These are phyloP conservation scores for Cirrhinus molitorella DNA, from an alignment of 2,797 vertebrate species.

Conservation along the genomic window DNA sequence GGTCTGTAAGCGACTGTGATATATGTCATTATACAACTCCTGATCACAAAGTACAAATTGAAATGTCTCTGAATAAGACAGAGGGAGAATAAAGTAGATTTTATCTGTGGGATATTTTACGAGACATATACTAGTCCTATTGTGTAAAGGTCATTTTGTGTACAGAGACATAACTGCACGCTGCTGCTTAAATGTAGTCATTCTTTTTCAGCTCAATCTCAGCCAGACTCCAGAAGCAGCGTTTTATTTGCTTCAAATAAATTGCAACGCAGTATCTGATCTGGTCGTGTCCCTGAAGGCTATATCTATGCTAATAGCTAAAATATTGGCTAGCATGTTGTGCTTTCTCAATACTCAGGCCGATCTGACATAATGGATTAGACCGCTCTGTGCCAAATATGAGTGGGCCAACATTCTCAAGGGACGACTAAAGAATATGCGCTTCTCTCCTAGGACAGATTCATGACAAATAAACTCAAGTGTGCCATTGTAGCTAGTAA, in stretches of 20 bases:
- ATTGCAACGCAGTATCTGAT: constrained; percentile 48
- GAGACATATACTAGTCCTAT: constrained; percentile 45
- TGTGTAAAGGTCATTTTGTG: constrained; percentile 36
- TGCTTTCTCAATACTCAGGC: constrained; percentile 35
- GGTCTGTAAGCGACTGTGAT: constrained; percentile 1
- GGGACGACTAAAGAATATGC: constrained; percentile 15
- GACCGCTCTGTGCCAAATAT: constrained; percentile 33
- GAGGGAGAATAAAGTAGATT: constrained; percentile 19
- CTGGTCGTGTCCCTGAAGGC: constrained; percentile 47
- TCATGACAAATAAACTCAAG: constrained; percentile 24
- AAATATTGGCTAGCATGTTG: constrained; percentile 39
- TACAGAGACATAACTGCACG: constrained; percentile 32
- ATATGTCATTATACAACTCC: constrained; percentile 11
- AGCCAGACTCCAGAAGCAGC: background rate
- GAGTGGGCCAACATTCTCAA: constrained; percentile 21
- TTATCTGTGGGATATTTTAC: constrained; percentile 43
- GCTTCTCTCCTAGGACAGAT: constrained; percentile 15
- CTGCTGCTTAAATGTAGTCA: constrained; percentile 23
- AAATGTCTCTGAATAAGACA: background rate
- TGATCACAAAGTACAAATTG: constrained; percentile 29
- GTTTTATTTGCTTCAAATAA: constrained; percentile 31
- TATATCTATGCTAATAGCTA: constrained; percentile 52
- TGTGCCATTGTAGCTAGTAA: background rate
- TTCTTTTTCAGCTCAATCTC: constrained; percentile 37
- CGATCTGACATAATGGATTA: constrained; percentile 46